phyloP scores from a whole-genome alignment of 2,113 vertebrate genomes.

The Gymnobelideus leadbeateri region DNA sequence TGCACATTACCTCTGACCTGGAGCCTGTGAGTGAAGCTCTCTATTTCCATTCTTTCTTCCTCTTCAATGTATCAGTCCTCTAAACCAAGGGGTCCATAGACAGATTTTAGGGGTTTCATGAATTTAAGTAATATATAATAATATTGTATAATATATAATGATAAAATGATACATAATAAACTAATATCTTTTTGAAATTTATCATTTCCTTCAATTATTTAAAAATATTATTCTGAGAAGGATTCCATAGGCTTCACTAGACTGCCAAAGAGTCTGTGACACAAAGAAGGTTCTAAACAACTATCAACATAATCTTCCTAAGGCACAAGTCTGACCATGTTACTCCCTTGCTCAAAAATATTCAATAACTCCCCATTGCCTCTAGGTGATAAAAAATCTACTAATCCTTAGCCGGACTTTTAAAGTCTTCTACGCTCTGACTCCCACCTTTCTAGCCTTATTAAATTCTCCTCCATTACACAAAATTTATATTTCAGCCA shows the following conservation, averaged over 20 bases:
- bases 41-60: neutral
- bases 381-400: neutral
- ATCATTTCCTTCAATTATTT: neutral
- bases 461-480: neutral
- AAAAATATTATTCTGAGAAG: neutral
- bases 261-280: neutral
- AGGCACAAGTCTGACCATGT: neutral
- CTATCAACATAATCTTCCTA: neutral
- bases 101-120: neutral
- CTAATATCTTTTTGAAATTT: neutral
- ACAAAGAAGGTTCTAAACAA: neutral
- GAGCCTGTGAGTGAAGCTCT: too few relatives aligned
- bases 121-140: neutral
- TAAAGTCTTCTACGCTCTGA: neutral
- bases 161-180: too few relatives aligned
- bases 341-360: neutral
- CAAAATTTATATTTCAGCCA: neutral
- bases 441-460: neutral
- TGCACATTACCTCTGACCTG: neutral
- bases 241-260: neutral
- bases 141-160: too few relatives aligned
- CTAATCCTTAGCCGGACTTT: neutral
- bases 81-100: neutral
- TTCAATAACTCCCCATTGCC: neutral
- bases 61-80: neutral